Evolutionary conservation across 2,888 invertebrate species (phyloP), one percentile per base, ranked within the genome.

Genomic region (Stictocephala bisonia): DNA sequence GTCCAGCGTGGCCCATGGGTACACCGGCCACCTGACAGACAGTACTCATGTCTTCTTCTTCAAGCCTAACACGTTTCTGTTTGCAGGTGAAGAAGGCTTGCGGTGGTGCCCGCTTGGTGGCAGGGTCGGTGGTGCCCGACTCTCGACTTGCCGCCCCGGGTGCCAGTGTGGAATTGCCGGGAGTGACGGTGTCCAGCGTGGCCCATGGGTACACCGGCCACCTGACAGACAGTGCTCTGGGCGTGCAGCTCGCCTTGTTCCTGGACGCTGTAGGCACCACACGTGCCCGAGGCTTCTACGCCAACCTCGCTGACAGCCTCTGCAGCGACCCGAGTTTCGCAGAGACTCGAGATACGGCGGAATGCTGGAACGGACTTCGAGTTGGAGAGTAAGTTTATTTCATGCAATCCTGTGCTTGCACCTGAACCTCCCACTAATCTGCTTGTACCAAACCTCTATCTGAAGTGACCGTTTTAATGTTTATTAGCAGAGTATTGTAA

Each of bases 351-450:
- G 89, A 90, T 78, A 90, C 90, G 74, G 88, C 89, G 44, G 88
- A 87, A 76, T 95, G 95, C 84, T 95, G 94, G 94, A 94, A 94
- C 81, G 94, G 94, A 60, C 89, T 91, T 78, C 84, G 88, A 75
- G 86, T 92, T 79, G 92, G 90, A 84, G 91, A 91, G 93, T 93
- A 82, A 90, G 92, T 91, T 79, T n/a, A n/a, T n/a, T n/a, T n/a
- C n/a, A n/a, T n/a, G n/a, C n/a, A n/a, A n/a, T n/a, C n/a, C n/a
- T n/a, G n/a, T n/a, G n/a, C n/a, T n/a, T n/a, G n/a, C n/a, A n/a
- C n/a, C n/a, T n/a, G n/a, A n/a, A n/a, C n/a, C n/a, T n/a, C n/a
- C n/a, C n/a, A n/a, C n/a, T n/a, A n/a, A n/a, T n/a, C n/a, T n/a
- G n/a, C n/a, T n/a, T n/a, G n/a, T n/a, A n/a, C n/a, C n/a, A n/a